Conservation (phyloP, 2,888 invertebrate species). For the Cyclophora punctaria region DNA sequence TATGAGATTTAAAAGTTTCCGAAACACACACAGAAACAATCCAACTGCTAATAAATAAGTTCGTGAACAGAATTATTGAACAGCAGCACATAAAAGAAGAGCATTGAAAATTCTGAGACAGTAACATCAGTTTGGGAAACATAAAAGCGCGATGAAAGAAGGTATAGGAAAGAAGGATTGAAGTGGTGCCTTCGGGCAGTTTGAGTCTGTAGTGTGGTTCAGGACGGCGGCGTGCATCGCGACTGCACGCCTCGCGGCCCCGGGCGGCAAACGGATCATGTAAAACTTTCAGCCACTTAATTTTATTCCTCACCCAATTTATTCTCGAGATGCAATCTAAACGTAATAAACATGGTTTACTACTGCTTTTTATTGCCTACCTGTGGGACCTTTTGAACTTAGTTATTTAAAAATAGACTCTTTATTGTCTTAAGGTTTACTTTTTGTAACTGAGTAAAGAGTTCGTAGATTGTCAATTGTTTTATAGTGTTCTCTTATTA, state of each 20-base stretch:
- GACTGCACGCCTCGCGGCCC: conserved; percentile 19
- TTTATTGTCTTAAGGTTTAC: no score
- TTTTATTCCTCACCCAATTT: conserved; percentile 62
- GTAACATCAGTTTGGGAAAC: conserved; percentile 36
- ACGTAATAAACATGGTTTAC: conserved; percentile 37
- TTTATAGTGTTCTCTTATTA: no score
- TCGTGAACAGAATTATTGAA: conserved; percentile 31
- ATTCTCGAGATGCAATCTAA: conserved; percentile 34
- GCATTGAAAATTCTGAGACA: conserved; percentile 41
- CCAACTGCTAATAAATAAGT: conserved; percentile 28
- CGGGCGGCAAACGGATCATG: conserved; percentile 28
- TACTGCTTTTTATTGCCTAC: conserved; percentile 31
- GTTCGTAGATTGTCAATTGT: no score
- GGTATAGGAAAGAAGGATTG: conserved; percentile 42
- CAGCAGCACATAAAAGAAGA: conserved; percentile 35
- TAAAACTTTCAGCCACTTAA: conserved; percentile 51
- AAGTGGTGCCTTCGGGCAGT: conserved; percentile 16
- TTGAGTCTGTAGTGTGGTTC: conserved; percentile 1
- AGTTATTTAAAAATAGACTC: no score
- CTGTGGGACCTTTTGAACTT: conserved; percentile 15
- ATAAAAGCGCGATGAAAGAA: conserved; percentile 23
- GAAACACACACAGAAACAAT: not conserved
- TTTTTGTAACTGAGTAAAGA: no score
- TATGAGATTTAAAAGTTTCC: no score
- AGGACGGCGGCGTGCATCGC: not conserved